Evolutionary conservation across 2,113 vertebrate species (phyloP).

Genomic region (Microtus oregoni): DNA sequence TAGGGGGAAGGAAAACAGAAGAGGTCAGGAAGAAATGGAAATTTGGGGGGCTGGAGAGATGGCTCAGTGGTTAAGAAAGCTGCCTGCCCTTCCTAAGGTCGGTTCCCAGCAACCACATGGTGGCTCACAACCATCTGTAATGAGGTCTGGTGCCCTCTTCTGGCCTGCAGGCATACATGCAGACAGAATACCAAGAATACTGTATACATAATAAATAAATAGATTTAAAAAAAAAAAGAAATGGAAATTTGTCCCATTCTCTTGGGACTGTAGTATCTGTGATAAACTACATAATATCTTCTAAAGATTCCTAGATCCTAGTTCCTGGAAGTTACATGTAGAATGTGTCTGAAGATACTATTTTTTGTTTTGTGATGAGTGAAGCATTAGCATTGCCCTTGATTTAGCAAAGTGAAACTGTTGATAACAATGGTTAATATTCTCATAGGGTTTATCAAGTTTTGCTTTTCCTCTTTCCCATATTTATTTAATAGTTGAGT

Average conservation of each 20-base stretch:
- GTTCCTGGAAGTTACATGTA: neutral
- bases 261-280: neutral
- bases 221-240: neutral
- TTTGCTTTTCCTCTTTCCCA: constrained; percentile 21
- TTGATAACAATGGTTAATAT: neutral
- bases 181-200: no score
- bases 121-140: no score
- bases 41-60: no score
- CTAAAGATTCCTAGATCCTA: neutral
- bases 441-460: neutral
- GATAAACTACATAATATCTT: neutral
- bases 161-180: no score
- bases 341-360: neutral
- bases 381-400: neutral
- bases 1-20: neutral
- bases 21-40: neutral
- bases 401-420: constrained; percentile 41
- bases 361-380: constrained; percentile 32
- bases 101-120: no score
- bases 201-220: no score
- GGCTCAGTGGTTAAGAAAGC: no score
- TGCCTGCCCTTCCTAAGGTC: no score
- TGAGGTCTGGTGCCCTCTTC: no score
- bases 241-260: neutral
- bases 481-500: constrained; percentile 30